Evolutionary conservation across 2,797 vertebrate species (phyloP).

Genomic region (Trachurus trachurus): DNA sequence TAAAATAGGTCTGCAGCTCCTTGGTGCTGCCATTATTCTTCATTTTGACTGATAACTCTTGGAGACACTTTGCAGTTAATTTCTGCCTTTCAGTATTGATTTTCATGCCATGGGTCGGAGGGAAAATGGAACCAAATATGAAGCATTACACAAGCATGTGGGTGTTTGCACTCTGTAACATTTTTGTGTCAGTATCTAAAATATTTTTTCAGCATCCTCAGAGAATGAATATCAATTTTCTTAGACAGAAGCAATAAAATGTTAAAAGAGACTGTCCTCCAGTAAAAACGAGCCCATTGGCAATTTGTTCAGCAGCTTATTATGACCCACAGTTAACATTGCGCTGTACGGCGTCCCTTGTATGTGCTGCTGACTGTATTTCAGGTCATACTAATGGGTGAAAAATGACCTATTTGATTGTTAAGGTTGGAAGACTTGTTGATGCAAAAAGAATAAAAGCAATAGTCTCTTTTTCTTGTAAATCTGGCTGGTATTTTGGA

Average conservation of each 20-base stretch:
- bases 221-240: neutral
- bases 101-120: neutral
- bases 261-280: too few relatives aligned
- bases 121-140: neutral
- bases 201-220: neutral
- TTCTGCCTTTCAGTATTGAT: neutral
- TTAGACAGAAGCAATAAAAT: neutral
- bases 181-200: slow-evolving; percentile 8
- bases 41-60: slow-evolving; percentile 14
- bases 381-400: too few relatives aligned
- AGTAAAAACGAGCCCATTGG: too few relatives aligned
- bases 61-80: neutral
- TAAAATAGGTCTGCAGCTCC: slow-evolving; percentile 11
- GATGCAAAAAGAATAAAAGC: neutral
- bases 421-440: too few relatives aligned
- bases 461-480: neutral
- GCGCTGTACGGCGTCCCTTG: too few relatives aligned
- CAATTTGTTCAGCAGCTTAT: too few relatives aligned
- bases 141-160: neutral
- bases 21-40: slow-evolving; percentile 4
- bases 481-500: slow-evolving; percentile 10
- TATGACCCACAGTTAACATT: too few relatives aligned
- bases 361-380: too few relatives aligned
- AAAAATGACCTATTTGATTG: too few relatives aligned
- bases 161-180: neutral